Percentiles rank a stretch among this genome's conserved stretches.
Evolutionary conservation across 2,113 vertebrate species (phyloP).

Genomic region (Serilophus lunatus): DNA sequence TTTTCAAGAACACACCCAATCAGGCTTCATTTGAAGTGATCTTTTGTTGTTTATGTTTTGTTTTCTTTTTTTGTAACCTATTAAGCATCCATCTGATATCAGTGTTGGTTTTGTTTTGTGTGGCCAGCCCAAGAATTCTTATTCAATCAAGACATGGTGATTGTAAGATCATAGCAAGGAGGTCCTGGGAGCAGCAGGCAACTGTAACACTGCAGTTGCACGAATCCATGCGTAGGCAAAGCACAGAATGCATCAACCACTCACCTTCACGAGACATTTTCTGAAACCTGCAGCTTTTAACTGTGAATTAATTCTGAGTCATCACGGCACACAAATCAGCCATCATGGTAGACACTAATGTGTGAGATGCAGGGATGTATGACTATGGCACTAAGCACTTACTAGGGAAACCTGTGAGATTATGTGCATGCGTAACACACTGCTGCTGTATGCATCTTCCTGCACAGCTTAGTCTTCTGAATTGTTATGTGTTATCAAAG

Average conservation of each 20-base stretch:
- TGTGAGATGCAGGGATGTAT: neutral
- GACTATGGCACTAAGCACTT: neutral
- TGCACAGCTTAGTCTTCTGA: conserved; percentile 11
- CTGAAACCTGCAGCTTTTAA: conserved; percentile 9
- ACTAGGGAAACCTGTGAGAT: neutral
- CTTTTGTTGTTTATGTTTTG: neutral
- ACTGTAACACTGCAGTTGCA: conserved; percentile 24
- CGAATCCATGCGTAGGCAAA: neutral
- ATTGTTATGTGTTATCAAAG: neutral
- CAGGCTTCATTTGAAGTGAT: conserved; percentile 21
- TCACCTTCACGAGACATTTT: conserved; percentile 43
- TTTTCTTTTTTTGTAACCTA: neutral
- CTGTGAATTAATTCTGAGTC: conserved; percentile 1
- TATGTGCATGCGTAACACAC: conserved; percentile 22
- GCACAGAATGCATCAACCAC: conserved; percentile 35
- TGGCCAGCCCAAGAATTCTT: neutral
- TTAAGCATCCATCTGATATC: neutral
- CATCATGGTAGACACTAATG: neutral
- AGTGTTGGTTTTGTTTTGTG: conserved; percentile 21
- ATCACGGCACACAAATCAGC: neutral
- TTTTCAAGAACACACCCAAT: neutral
- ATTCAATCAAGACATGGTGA: neutral
- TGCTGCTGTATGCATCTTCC: conserved; percentile 26
- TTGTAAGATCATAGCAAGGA: neutral
- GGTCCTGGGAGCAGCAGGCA: conserved; percentile 53